Evolutionary conservation across 92 coral and sea anemone species (phyloP), one percentile per base, ranked within the genome.

Genomic region (Parazoanthus darwini): DNA sequence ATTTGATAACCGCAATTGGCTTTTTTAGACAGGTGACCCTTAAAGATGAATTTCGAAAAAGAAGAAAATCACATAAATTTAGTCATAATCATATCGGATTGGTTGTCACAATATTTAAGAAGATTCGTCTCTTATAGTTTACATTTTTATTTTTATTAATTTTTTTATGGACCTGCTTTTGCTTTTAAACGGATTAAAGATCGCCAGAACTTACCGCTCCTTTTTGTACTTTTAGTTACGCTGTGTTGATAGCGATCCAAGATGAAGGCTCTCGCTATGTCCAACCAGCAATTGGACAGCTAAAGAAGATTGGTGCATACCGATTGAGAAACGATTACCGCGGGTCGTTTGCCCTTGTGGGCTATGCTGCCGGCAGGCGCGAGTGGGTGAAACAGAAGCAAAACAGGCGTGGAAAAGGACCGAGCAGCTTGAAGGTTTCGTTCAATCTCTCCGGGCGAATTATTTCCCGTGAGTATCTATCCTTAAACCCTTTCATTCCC

Each of bases 211-310:
- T 54, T 54, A 54, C 38, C 25, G 11, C 36, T 70, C 36, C 13
- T 82, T 63, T 82, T 63, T 20, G 6, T 63, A 0, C 38, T 85
- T 66, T 48, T 68, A 90, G 92, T 78, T 78, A 67, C 67, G 83
- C 88, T 79, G 89, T 90, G 0, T 39, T 90, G 50, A 74, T 66
- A 56, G 92, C 92, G 26, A 36, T 90, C 66, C 92, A 90, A 90
- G 86, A 86, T 42, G 92, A 90, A 59, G 92, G 87, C 15, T 71
- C 76, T 7, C 70, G 86, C 39, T 63, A 73, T 48, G 81, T 90
- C 72, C 78, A 68, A 43, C 33, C 82, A 14, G 90, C 87, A 11
- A 67, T 50, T 82, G 22, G 25, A 54, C 71, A 42, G 44, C 75
- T 90, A 42, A 70, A 72, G 70, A 86, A 74, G 72, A 67, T 90